A percentile compares a stretch with the other conserved stretches of the same genome.
Conservation (phyloP, 2,797 vertebrate species). For the Phoxinus dragarum region DNA sequence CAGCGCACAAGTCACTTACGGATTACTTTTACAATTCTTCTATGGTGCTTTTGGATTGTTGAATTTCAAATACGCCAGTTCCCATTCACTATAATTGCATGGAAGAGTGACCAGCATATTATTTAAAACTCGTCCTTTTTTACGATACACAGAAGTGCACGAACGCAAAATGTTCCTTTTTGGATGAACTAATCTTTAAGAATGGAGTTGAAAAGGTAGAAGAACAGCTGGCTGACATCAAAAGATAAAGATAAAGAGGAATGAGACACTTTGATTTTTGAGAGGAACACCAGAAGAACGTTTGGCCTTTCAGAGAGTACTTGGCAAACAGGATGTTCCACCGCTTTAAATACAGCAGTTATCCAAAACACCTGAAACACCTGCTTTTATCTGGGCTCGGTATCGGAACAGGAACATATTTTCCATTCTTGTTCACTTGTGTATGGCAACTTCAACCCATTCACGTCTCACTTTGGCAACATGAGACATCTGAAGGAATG, state of each 20-base stretch:
- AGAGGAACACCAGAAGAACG: slow-evolving; percentile 69
- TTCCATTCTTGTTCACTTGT: slow-evolving; percentile 72
- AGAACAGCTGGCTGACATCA: slow-evolving; percentile 68
- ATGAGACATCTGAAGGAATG: slow-evolving; percentile 73
- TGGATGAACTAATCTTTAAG: slow-evolving; percentile 19
- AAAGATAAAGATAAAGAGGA: slow-evolving; percentile 72
- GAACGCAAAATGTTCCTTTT: not conserved
- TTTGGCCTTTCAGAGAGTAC: slow-evolving; percentile 57
- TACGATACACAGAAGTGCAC: not conserved
- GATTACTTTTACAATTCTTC: not conserved
- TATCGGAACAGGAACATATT: slow-evolving; percentile 78
- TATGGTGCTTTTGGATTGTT: not conserved
- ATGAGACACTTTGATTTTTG: slow-evolving; percentile 67
- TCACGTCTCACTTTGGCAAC: slow-evolving; percentile 66
- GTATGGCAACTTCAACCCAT: slow-evolving; percentile 56
- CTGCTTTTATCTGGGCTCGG: slow-evolving; percentile 77
- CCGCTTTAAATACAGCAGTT: slow-evolving; percentile 75
- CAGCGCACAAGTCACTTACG: not conserved
- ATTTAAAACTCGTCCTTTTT: not conserved
- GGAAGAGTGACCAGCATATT: not conserved
- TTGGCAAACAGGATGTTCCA: slow-evolving; percentile 74
- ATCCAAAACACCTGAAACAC: slow-evolving; percentile 69
- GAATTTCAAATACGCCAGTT: not conserved
- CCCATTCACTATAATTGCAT: not conserved
- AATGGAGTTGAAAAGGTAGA: slow-evolving; percentile 69